A percentile compares a stretch with the other conserved stretches of the same genome.
Evolutionary conservation across 2,797 vertebrate species (phyloP).

Genomic region (Sebastes hopkinsi): DNA sequence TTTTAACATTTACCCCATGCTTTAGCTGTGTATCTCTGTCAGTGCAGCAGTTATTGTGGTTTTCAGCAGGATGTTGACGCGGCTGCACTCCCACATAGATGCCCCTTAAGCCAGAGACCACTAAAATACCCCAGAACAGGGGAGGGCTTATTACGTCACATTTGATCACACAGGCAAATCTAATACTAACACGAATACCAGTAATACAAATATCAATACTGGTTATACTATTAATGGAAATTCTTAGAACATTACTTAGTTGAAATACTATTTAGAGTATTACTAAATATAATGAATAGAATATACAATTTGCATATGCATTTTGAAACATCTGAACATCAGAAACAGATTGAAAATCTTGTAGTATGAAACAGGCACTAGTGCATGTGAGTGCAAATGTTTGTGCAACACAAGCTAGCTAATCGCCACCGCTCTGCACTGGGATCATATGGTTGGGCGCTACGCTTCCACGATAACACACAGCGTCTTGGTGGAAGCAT

Average conservation of each 20-base stretch:
- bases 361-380: no score
- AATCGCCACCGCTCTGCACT: no score
- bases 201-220: no score
- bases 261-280: not conserved
- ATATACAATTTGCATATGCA: not conserved
- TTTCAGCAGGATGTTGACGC: not conserved
- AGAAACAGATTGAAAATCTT: not conserved
- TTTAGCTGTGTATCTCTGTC: not conserved
- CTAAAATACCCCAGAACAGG: no score
- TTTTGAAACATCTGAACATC: not conserved
- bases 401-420: fast-evolving
- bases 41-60: not conserved
- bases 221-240: not conserved
- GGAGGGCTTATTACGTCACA: not conserved
- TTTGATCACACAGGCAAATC: no score
- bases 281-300: not conserved
- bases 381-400: no score
- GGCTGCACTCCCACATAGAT: not conserved
- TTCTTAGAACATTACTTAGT: not conserved
- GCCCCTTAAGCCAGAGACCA: not conserved
- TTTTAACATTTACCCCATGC: not conserved
- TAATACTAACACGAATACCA: not conserved
- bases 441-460: no score
- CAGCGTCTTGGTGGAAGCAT: no score
- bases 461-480: no score